Evolutionary conservation across 1,140 invertebrate species (phyloP).

Genomic region (Brachionus paranguensis): DNA sequence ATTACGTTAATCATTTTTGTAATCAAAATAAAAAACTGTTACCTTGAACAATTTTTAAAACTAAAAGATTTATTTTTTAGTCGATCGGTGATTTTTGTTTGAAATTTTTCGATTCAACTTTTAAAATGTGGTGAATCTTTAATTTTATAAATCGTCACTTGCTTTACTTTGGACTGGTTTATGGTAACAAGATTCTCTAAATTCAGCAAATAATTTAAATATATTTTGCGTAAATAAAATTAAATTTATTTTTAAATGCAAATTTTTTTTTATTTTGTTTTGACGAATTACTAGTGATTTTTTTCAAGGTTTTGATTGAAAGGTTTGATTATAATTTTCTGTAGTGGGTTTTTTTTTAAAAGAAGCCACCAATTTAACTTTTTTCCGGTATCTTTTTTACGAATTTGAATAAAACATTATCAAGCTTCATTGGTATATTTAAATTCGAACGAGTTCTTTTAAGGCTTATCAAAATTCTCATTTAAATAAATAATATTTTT

Average conservation of each 20-base stretch:
- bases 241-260: too few relatives aligned
- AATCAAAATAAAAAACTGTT: not conserved
- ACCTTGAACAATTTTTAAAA: not conserved
- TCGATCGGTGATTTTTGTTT: too few relatives aligned
- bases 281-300: not conserved
- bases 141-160: too few relatives aligned
- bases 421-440: not conserved
- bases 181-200: too few relatives aligned
- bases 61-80: too few relatives aligned
- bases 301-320: not conserved
- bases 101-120: too few relatives aligned
- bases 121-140: too few relatives aligned
- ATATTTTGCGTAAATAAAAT: too few relatives aligned
- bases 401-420: not conserved
- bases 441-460: not conserved
- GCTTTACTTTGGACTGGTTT: too few relatives aligned
- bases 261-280: too few relatives aligned
- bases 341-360: not conserved
- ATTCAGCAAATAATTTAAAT: too few relatives aligned
- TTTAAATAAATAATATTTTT: not conserved
- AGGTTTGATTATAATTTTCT: not conserved
- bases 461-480: not conserved
- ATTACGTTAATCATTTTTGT: not conserved
- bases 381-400: not conserved
- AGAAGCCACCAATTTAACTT: not conserved